A percentile compares a stretch with the other conserved stretches of the same genome.
Evolutionary conservation across 1,140 invertebrate genomes (phyloP).

Genomic region (Mya arenaria): DNA sequence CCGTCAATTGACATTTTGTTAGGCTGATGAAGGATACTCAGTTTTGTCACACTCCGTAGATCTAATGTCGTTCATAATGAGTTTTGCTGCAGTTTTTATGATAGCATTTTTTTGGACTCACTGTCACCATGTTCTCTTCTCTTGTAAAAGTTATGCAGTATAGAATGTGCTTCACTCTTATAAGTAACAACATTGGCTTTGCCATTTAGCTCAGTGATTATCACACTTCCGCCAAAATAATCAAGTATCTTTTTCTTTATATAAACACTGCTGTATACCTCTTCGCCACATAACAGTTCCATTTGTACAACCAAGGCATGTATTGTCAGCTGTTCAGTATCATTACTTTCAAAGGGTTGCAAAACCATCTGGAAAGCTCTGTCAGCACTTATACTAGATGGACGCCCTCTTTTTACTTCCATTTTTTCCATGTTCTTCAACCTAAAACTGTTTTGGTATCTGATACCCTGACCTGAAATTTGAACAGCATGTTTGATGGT

Average conservation of each 20-base stretch:
- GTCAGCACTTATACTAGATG: too few relatives aligned
- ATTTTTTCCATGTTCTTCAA: too few relatives aligned
- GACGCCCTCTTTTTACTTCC: too few relatives aligned
- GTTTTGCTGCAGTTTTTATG: conserved; percentile 46
- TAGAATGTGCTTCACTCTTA: conserved; percentile 14
- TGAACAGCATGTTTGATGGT: too few relatives aligned
- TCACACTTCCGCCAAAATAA: conserved; percentile 44
- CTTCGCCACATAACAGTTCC: conserved; percentile 31
- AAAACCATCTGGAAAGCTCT: too few relatives aligned
- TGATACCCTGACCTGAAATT: too few relatives aligned
- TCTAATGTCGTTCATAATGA: conserved; percentile 51
- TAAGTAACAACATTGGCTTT: conserved; percentile 55
- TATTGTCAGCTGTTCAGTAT: too few relatives aligned
- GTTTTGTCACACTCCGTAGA: background rate
- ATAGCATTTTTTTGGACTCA: conserved; percentile 10
- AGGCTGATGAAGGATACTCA: conserved; percentile 9
- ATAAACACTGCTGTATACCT: conserved; percentile 40
- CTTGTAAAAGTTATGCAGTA: conserved; percentile 42
- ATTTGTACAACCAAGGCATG: too few relatives aligned
- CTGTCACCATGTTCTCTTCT: background rate
- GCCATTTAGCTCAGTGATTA: conserved; percentile 44
- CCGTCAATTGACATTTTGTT: background rate
- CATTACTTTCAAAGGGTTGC: too few relatives aligned
- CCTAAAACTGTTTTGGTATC: too few relatives aligned
- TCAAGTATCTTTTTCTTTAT: conserved; percentile 58